Evolutionary conservation across 2,888 invertebrate species (phyloP).

Genomic region (Hirtodrosophila confusa): DNA sequence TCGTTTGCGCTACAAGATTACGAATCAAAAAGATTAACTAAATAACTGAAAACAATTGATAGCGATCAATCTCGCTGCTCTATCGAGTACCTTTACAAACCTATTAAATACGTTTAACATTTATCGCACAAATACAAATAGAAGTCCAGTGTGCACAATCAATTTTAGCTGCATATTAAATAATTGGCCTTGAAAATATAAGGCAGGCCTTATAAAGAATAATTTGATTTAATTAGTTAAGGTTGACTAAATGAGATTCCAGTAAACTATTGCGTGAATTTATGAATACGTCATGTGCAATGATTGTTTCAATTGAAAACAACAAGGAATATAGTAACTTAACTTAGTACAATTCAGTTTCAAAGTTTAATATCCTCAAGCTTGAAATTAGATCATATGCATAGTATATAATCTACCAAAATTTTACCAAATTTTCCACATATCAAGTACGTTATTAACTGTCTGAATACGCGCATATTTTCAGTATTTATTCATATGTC

Average conservation of each 20-base stretch:
- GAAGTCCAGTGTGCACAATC: constrained; percentile 6
- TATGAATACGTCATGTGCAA: not conserved
- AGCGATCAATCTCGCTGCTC: too few species aligned
- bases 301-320: constrained; percentile 22
- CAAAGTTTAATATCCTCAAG: too few species aligned
- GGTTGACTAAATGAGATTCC: not conserved
- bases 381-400: too few species aligned
- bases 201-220: constrained; percentile 1
- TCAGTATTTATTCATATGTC: not conserved
- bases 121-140: not conserved
- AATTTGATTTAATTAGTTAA: not conserved
- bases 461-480: constrained; percentile 6
- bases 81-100: not conserved
- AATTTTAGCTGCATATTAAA: constrained; percentile 23
- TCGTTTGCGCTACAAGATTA: not conserved
- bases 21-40: not conserved
- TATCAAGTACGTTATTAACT: not conserved
- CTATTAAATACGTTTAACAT: constrained; percentile 6
- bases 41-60: not conserved
- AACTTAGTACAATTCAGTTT: too few species aligned
- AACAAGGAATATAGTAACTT: not conserved
- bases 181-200: constrained; percentile 24
- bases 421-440: too few species aligned
- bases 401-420: too few species aligned
- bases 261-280: constrained; percentile 31